A percentile compares a stretch with the other conserved stretches of the same genome.
phyloP scores from a whole-genome alignment of 2,888 invertebrate species.

The Ptychoptera albimana region DNA sequence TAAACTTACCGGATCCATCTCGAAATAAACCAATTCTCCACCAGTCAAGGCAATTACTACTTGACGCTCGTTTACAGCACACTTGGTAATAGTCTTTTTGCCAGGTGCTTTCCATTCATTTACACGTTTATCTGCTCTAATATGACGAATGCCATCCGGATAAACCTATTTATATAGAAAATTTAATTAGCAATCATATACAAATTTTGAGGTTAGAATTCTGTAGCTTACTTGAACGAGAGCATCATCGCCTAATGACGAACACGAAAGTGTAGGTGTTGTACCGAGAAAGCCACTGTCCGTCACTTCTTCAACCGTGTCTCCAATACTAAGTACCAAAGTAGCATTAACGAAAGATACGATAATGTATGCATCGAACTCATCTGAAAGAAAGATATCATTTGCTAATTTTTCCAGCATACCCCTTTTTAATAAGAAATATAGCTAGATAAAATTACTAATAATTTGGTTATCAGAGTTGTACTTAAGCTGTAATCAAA shows the following conservation, averaged over 20 bases:
- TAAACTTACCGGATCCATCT: conserved; percentile 90
- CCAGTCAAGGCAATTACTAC: conserved; percentile 96
- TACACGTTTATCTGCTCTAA: conserved; percentile 92
- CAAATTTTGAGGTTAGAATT: background rate
- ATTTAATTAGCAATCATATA: background rate
- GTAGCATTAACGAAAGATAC: conserved; percentile 98
- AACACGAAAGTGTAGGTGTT: conserved; percentile 95
- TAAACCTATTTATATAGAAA: conserved; percentile 48
- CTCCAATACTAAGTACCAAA: conserved; percentile 95
- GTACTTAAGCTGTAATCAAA: conserved; percentile 34
- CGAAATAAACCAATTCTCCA: conserved; percentile 96
- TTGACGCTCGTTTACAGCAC: conserved; percentile 96
- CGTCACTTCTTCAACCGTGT: conserved; percentile 99
- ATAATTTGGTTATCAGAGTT: conserved; percentile 1
- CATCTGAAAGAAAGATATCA: conserved; percentile 53
- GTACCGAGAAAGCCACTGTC: conserved; percentile 99
- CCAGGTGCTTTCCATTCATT: conserved; percentile 99
- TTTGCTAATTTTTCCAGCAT: background rate
- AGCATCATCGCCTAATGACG: conserved; percentile 93
- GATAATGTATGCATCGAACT: conserved; percentile 98
- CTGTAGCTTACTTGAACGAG: conserved; percentile 63
- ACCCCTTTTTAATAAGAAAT: conserved; percentile 1
- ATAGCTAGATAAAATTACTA: background rate
- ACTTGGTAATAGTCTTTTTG: conserved; percentile 91
- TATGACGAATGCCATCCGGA: conserved; percentile 97